Percentiles rank a stretch among this genome's conserved stretches.
These are phyloP conservation scores for Hedychridium roseum DNA, from an alignment of 2,888 invertebrate species.

Conservation along the genomic window DNA sequence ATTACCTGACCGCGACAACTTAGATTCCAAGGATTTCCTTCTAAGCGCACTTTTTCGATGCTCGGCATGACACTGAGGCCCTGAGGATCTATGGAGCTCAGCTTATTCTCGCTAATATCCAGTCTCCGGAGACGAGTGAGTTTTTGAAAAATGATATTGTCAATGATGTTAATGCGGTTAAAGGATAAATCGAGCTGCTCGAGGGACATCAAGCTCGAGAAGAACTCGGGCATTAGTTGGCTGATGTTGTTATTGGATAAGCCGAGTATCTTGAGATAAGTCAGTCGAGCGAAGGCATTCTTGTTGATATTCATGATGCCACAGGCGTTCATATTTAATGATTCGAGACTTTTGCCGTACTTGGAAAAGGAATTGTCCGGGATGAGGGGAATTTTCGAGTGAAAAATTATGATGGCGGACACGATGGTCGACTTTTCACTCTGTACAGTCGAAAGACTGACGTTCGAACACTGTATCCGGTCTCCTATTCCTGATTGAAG, in stretches of 20 bases:
- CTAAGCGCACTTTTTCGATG: conserved; percentile 46
- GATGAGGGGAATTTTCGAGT: conserved; percentile 39
- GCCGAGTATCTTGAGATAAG: conserved; percentile 39
- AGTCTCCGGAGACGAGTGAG: conserved; percentile 39
- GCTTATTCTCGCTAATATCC: conserved; percentile 45
- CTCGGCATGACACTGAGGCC: conserved; percentile 38
- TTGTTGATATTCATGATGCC: conserved; percentile 31
- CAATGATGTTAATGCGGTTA: conserved; percentile 41
- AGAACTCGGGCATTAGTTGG: conserved; percentile 35
- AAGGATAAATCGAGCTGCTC: conserved; percentile 51
- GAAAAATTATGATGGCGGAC: conserved; percentile 36
- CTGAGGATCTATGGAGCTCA: conserved; percentile 39
- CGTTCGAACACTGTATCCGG: conserved; percentile 44
- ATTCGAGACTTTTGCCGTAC: conserved; percentile 29
- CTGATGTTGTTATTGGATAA: conserved; percentile 46
- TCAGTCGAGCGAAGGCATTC: conserved; percentile 38
- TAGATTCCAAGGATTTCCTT: conserved; percentile 45
- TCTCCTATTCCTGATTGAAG: conserved; percentile 33
- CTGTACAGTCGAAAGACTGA: conserved; percentile 28
- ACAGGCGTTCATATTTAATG: conserved; percentile 46
- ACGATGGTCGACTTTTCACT: conserved; percentile 22
- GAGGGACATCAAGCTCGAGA: conserved; percentile 34
- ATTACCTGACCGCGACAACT: conserved; percentile 48
- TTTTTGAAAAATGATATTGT: conserved; percentile 31
- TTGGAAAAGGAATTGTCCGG: conserved; percentile 32